phyloP scores from a whole-genome alignment of 2,113 vertebrate species.

The Hippocampus comes region DNA sequence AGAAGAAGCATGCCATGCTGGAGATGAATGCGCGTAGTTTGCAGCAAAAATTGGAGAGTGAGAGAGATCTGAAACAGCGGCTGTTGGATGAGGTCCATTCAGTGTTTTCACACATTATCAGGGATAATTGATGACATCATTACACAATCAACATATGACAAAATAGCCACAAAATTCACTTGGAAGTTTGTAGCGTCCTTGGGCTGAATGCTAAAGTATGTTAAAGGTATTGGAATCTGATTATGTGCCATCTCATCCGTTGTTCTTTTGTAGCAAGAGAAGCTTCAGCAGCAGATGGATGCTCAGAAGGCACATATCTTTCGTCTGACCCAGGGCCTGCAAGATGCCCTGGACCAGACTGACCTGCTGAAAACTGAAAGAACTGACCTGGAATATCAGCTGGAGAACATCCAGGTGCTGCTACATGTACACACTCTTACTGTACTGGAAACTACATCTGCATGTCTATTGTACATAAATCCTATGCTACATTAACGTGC shows the following conservation, averaged over 20 bases:
- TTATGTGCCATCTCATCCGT: slow-evolving; percentile 4
- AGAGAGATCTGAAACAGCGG: slow-evolving; percentile 93
- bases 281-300: slow-evolving; percentile 98
- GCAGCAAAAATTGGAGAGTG: slow-evolving; percentile 96
- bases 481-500: background rate
- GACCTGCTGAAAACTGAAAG: slow-evolving; percentile 96
- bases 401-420: slow-evolving; percentile 97
- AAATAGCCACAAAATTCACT: background rate
- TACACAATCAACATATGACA: background rate
- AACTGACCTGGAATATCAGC: slow-evolving; percentile 95
- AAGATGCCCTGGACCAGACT: slow-evolving; percentile 92
- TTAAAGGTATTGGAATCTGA: background rate
- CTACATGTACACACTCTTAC: slow-evolving; percentile 10
- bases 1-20: slow-evolving; percentile 97
- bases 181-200: background rate
- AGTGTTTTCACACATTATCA: background rate
- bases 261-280: slow-evolving; percentile 81
- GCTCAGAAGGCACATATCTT: slow-evolving; percentile 97
- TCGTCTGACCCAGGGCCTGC: slow-evolving; percentile 94
- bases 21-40: slow-evolving; percentile 95
- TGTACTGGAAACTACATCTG: no score
- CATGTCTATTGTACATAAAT: background rate
- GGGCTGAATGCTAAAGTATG: background rate
- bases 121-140: background rate
- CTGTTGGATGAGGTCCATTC: slow-evolving; percentile 88